phyloP scores from a whole-genome alignment of 2,113 vertebrate species.

The Ailurus styani region DNA sequence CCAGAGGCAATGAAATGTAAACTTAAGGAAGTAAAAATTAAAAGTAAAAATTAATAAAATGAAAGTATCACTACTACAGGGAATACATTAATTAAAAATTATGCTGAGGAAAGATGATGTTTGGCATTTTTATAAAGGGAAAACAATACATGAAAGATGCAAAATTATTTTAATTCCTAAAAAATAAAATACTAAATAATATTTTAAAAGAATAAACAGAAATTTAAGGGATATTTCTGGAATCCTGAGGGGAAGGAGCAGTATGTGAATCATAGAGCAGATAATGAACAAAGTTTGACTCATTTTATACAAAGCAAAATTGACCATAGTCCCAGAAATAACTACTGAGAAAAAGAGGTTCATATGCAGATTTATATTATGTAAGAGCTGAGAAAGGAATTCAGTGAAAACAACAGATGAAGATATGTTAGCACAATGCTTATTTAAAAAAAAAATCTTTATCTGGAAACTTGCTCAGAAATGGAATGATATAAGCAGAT shows the following conservation, averaged over 20 bases:
- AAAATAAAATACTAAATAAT: background rate
- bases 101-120: background rate
- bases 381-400: background rate
- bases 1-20: background rate
- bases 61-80: background rate
- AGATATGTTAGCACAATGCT: conserved; percentile 20
- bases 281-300: conserved; percentile 27
- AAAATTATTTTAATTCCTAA: background rate
- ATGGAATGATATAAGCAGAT: conserved; percentile 41
- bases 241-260: background rate
- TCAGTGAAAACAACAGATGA: conserved; percentile 35
- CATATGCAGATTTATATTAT: conserved; percentile 27
- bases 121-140: background rate
- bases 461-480: conserved; percentile 36
- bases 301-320: conserved; percentile 24
- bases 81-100: background rate
- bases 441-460: conserved; percentile 22
- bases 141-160: background rate
- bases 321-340: conserved; percentile 26
- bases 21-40: background rate
- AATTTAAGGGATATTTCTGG: background rate
- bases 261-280: background rate
- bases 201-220: background rate
- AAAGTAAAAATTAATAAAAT: background rate
- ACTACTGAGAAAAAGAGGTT: conserved; percentile 33